These are phyloP conservation scores for Teinopalpus imperialis DNA, from an alignment of 2,888 invertebrate species.

Conservation along the genomic window DNA sequence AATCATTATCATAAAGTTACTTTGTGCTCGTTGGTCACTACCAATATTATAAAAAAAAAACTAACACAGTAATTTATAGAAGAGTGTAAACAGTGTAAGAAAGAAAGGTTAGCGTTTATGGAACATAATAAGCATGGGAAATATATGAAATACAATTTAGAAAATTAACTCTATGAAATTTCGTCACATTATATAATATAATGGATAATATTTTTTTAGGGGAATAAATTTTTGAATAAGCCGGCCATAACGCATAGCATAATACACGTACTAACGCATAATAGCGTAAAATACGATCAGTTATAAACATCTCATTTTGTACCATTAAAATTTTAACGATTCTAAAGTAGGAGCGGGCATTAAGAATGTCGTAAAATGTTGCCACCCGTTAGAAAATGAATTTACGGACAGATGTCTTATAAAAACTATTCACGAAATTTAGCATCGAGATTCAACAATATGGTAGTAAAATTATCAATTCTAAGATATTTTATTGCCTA, in stretches of 20 bases:
- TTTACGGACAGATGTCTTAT: constrained; percentile 33
- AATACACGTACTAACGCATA: too few relatives aligned
- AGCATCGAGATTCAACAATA: constrained; percentile 9
- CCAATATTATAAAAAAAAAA: too few relatives aligned
- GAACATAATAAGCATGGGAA: too few relatives aligned
- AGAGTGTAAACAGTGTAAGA: too few relatives aligned
- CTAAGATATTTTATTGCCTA: constrained; percentile 1
- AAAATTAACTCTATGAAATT: constrained; percentile 5
- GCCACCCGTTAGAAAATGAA: constrained; percentile 48
- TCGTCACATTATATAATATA: constrained; percentile 12
- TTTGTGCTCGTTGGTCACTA: too few relatives aligned
- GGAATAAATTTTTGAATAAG: constrained; percentile 16
- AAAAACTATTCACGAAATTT: constrained; percentile 17
- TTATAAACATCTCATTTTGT: constrained; percentile 52
- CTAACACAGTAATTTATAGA: too few relatives aligned
- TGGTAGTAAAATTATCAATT: constrained; percentile 9
- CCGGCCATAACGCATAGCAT: constrained; percentile 31
- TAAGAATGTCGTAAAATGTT: constrained; percentile 60
- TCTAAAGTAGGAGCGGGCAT: constrained; percentile 50
- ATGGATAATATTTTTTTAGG: constrained; percentile 7
- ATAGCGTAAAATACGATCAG: constrained; percentile 60
- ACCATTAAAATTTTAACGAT: constrained; percentile 60
- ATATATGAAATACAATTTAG: not conserved
- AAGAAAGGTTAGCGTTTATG: too few relatives aligned
- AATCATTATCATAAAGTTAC: too few relatives aligned